Percentiles rank a stretch among this genome's conserved stretches.
Evolutionary conservation across 2,113 vertebrate genomes (phyloP).

Genomic region (Egretta garzetta): DNA sequence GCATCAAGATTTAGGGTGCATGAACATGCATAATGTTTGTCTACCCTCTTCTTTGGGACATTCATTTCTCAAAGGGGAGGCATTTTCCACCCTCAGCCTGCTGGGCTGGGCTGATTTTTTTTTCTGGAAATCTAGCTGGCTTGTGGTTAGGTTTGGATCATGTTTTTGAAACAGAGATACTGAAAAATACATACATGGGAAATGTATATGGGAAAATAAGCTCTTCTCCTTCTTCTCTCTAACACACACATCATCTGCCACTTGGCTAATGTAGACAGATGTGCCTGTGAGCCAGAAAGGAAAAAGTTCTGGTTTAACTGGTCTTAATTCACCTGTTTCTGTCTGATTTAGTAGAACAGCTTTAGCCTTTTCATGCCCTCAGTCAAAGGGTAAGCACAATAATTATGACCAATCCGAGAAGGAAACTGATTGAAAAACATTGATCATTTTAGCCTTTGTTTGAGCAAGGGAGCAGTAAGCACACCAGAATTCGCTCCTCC

Average conservation of each 20-base stretch:
- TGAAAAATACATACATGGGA: neutral
- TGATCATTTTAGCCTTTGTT: neutral
- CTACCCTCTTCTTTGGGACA: neutral
- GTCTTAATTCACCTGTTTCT: slow-evolving; percentile 35
- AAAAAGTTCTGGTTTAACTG: neutral
- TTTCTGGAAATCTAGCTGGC: neutral
- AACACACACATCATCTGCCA: neutral
- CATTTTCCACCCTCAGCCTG: neutral
- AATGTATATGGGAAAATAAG: neutral
- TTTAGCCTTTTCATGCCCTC: neutral
- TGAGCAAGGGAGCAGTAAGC: neutral
- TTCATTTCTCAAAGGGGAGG: neutral
- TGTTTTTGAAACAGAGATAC: neutral
- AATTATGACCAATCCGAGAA: slow-evolving; percentile 43
- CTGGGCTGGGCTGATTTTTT: neutral
- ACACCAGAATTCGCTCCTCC: neutral
- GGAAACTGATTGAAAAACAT: neutral
- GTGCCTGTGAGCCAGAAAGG: neutral
- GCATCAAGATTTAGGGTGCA: neutral
- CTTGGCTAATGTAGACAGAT: neutral
- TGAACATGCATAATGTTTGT: neutral
- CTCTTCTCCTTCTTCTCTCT: neutral
- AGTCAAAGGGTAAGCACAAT: slow-evolving; percentile 12
- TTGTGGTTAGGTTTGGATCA: neutral
- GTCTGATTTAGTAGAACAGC: slow-evolving; percentile 37